Conservation (phyloP, 2,888 invertebrate species). For the Callimorpha dominula region DNA sequence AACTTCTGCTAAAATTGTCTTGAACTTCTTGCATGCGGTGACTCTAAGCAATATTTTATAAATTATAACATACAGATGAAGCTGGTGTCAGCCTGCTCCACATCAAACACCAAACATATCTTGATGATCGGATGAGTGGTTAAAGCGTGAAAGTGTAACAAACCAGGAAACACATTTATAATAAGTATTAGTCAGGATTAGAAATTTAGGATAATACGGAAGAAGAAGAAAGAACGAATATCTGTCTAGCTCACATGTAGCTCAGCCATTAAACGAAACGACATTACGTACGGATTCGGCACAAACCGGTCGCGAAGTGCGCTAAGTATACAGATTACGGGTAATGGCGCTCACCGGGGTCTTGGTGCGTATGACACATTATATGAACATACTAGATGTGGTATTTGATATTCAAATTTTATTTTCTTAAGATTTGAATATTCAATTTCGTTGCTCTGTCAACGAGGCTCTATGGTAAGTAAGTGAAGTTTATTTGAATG, state of each 20-base stretch:
- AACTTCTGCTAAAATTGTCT: not conserved
- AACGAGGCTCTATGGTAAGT: too few relatives aligned
- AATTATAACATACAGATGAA: too few relatives aligned
- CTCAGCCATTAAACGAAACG: not conserved
- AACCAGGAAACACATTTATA: too few relatives aligned
- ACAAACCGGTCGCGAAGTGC: slow-evolving; percentile 20
- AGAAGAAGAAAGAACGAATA: not conserved
- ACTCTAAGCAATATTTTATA: not conserved
- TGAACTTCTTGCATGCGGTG: not conserved
- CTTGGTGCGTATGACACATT: slow-evolving; percentile 8
- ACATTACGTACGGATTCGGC: not conserved
- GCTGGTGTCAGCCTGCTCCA: too few relatives aligned
- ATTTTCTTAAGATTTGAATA: not conserved
- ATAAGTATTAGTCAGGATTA: too few relatives aligned
- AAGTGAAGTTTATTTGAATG: too few relatives aligned
- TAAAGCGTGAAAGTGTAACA: too few relatives aligned
- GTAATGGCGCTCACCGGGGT: slow-evolving; percentile 30
- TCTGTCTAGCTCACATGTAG: not conserved
- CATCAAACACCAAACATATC: too few relatives aligned
- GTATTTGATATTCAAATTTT: not conserved
- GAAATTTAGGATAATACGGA: not conserved
- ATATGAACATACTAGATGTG: not conserved
- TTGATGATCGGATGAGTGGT: too few relatives aligned
- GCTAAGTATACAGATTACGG: slow-evolving; percentile 46
- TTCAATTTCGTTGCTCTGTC: too few relatives aligned